phyloP scores from a whole-genome alignment of 2,888 invertebrate genomes.

The Coelopa pilipes region DNA sequence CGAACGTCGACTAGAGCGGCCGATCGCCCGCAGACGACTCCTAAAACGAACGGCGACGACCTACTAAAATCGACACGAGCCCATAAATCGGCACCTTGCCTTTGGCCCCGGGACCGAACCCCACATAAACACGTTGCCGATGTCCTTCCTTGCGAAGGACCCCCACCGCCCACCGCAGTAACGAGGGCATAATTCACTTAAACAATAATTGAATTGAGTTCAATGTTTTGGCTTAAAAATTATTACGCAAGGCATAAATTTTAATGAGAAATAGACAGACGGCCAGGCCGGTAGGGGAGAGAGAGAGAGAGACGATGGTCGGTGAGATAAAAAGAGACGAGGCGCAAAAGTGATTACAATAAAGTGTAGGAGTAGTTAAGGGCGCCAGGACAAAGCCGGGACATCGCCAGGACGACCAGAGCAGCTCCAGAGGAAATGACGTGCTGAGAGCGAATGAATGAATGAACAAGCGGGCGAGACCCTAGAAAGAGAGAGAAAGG shows the following conservation, averaged over 20 bases:
- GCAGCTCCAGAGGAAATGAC: neutral
- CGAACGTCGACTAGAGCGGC: too few relatives aligned
- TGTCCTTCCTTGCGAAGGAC: neutral
- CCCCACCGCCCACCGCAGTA: constrained; percentile 33
- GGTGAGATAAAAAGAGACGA: constrained; percentile 42
- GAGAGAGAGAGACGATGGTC: constrained; percentile 29
- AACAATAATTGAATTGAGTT: constrained; percentile 58
- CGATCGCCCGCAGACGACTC: too few relatives aligned
- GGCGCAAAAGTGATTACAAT: constrained; percentile 55
- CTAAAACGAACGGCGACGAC: too few relatives aligned
- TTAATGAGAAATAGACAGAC: constrained; percentile 33
- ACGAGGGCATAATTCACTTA: constrained; percentile 52
- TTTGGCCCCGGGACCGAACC: neutral
- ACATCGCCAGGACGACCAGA: neutral
- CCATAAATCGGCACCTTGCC: too few relatives aligned
- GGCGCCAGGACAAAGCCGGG: neutral
- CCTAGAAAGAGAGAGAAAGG: constrained; percentile 18
- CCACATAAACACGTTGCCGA: neutral
- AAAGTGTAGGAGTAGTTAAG: constrained; percentile 53
- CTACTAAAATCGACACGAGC: too few relatives aligned
- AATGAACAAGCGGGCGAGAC: neutral
- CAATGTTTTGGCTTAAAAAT: constrained; percentile 50
- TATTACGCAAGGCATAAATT: constrained; percentile 42
- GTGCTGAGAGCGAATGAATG: neutral
- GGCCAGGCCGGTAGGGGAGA: constrained; percentile 4